A percentile compares a stretch with the other conserved stretches of the same genome.
Conservation (phyloP, 2,797 vertebrate genomes). For the Octomys mimax region DNA sequence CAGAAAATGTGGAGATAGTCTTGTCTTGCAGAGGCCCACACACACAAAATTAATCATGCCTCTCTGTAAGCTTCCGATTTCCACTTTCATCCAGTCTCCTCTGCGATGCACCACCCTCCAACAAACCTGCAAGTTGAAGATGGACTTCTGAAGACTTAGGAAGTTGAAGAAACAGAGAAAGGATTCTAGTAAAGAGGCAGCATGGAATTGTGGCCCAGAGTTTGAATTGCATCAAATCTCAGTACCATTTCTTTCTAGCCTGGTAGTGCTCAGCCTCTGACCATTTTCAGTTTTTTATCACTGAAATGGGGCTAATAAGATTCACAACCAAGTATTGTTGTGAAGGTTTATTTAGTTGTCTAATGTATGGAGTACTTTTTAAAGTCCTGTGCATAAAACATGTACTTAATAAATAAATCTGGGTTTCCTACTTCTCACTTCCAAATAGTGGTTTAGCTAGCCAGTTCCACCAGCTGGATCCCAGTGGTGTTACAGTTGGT, state of each 20-base stretch:
- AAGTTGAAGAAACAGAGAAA: not conserved
- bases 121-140: not conserved
- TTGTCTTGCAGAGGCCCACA: not conserved
- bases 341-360: not conserved
- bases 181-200: not conserved
- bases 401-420: not conserved
- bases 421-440: not conserved
- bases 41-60: not conserved
- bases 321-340: not conserved
- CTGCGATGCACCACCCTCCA: not conserved
- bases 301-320: not conserved
- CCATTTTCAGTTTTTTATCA: not conserved
- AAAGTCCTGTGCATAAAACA: not conserved
- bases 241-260: not conserved
- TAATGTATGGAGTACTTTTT: not conserved
- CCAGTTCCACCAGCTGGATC: not conserved
- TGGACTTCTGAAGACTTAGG: not conserved
- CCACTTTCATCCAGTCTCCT: not conserved
- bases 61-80: not conserved
- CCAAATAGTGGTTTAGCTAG: not conserved
- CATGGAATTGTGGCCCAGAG: not conserved
- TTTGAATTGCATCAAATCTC: not conserved
- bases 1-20: not conserved
- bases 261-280: not conserved
- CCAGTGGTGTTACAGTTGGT: not conserved